phyloP scores from a whole-genome alignment of 2,888 invertebrate species.

The Campaea margaritaria region DNA sequence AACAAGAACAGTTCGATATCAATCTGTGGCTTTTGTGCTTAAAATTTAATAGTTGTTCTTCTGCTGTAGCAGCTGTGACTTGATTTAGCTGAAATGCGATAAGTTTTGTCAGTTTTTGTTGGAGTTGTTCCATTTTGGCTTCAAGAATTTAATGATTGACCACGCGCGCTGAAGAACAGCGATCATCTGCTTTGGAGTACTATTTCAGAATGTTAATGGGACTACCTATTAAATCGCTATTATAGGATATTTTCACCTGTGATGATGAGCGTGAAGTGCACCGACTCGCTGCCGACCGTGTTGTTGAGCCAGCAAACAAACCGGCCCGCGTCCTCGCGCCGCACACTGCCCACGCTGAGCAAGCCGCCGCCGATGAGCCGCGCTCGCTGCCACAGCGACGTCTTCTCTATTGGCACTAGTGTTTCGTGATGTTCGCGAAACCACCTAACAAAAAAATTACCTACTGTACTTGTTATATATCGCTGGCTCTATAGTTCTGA shows the following conservation, averaged over 20 bases:
- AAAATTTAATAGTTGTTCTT: constrained; percentile 26
- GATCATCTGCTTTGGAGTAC: too few relatives aligned
- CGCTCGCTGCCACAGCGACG: constrained; percentile 68
- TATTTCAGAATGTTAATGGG: too few relatives aligned
- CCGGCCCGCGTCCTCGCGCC: constrained; percentile 92
- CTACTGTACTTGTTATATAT: not conserved
- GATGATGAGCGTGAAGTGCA: constrained; percentile 90
- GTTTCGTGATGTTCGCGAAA: constrained; percentile 90
- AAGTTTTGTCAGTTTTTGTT: constrained; percentile 18
- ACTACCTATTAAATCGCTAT: too few relatives aligned
- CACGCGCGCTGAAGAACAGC: too few relatives aligned
- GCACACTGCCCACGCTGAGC: constrained; percentile 87
- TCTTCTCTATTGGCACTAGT: constrained; percentile 88
- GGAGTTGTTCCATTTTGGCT: constrained; percentile 9
- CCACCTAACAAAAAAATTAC: constrained; percentile 83
- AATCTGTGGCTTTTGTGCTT: constrained; percentile 11
- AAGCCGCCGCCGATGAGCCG: constrained; percentile 80
- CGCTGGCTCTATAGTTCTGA: too few relatives aligned
- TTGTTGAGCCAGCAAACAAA: constrained; percentile 97
- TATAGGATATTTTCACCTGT: constrained; percentile 88
- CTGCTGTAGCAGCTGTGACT: constrained; percentile 10
- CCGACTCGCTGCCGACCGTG: constrained; percentile 92
- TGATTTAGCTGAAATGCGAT: constrained; percentile 14
- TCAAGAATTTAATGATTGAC: not conserved
- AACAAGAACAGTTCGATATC: constrained; percentile 38